Evolutionary conservation across 2,113 vertebrate genomes (phyloP).

Genomic region (Candoia aspera): DNA sequence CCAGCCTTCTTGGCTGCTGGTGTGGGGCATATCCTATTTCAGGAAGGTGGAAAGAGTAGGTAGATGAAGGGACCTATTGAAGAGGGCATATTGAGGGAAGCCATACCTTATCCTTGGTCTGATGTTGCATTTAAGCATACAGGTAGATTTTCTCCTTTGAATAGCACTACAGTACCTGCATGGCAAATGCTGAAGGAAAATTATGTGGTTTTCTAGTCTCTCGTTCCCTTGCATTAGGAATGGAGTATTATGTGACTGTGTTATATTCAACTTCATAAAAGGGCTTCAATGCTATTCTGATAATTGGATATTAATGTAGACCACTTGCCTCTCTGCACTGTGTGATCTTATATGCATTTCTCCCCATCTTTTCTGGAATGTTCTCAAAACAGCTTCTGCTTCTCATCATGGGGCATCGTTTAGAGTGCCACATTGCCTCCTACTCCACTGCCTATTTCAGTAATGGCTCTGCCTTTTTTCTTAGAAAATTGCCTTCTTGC

Average conservation of each 20-base stretch:
- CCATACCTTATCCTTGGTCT: not conserved
- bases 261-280: not conserved
- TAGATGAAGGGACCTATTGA: not conserved
- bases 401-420: not conserved
- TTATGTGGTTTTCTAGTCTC: not conserved
- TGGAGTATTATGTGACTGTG: not conserved
- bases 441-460: not conserved
- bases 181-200: not conserved
- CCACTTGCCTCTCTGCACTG: not conserved
- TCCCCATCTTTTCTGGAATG: not conserved
- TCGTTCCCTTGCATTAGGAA: not conserved
- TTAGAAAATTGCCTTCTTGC: not conserved
- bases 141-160: not conserved
- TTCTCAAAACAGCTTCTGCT: not conserved
- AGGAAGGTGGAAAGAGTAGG: not conserved
- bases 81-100: not conserved
- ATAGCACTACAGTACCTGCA: not conserved
- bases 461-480: not conserved
- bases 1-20: not conserved
- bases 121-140: not conserved
- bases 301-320: constrained; percentile 13
- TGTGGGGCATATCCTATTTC: not conserved
- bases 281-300: not conserved
- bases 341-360: not conserved
- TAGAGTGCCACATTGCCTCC: not conserved